Conservation (phyloP, 2,888 invertebrate genomes). For the Himalopsyche tibetana region DNA sequence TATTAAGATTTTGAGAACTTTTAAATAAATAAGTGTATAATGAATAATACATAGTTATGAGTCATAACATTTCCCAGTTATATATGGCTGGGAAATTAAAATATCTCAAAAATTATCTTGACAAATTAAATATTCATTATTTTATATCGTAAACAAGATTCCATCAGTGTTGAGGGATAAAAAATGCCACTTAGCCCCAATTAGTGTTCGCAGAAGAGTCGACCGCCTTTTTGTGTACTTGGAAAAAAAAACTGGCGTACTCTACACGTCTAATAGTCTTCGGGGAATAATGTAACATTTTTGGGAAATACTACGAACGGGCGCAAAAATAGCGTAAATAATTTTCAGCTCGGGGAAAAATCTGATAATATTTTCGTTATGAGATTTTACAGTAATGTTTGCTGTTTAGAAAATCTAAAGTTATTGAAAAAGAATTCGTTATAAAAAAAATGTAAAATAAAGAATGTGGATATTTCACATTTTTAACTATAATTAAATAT, state of each 20-base stretch:
- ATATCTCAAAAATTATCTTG: not conserved
- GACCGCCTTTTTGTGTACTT: constrained; percentile 25
- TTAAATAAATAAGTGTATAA: too few species aligned
- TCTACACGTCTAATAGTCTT: constrained; percentile 26
- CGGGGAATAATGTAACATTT: constrained; percentile 18
- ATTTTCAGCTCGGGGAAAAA: constrained; percentile 7
- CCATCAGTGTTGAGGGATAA: not conserved
- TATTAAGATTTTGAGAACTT: too few species aligned
- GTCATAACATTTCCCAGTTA: too few species aligned
- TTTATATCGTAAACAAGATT: constrained; percentile 19
- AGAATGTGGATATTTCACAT: too few species aligned
- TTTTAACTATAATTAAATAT: too few species aligned
- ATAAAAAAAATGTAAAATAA: not conserved
- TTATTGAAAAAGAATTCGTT: not conserved
- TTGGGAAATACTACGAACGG: not conserved
- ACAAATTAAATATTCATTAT: not conserved
- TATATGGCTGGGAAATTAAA: too few species aligned
- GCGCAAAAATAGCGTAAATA: constrained; percentile 16
- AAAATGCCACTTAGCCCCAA: constrained; percentile 17
- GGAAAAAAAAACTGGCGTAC: not conserved
- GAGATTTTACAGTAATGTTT: not conserved
- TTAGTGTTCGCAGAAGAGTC: constrained; percentile 16
- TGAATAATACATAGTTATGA: too few species aligned
- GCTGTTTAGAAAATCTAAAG: not conserved
- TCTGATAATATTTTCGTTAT: not conserved